A percentile compares a stretch with the other conserved stretches of the same genome.
Evolutionary conservation across 2,888 invertebrate genomes (phyloP).

Genomic region (Nomada fabriciana): DNA sequence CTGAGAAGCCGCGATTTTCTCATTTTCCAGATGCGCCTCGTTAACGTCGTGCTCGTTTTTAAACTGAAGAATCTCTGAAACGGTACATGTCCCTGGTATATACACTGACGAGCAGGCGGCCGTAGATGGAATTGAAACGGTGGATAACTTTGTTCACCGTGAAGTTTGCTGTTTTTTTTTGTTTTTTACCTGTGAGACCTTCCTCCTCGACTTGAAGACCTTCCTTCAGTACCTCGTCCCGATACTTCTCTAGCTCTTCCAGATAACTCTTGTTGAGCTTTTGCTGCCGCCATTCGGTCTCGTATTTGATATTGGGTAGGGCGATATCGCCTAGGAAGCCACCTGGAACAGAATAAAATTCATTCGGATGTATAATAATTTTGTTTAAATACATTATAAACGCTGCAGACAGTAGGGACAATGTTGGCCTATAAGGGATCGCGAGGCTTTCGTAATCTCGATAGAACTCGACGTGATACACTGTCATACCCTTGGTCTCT

Average conservation of each 20-base stretch:
- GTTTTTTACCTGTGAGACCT: slow-evolving; percentile 88
- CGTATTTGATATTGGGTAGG: slow-evolving; percentile 87
- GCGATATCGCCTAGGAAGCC: slow-evolving; percentile 94
- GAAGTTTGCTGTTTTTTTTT: neutral
- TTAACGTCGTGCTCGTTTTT: slow-evolving; percentile 74
- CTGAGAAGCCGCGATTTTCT: slow-evolving; percentile 63
- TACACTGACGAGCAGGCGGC: no score
- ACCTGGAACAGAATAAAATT: slow-evolving; percentile 87
- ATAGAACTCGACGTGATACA: no score
- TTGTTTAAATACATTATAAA: no score
- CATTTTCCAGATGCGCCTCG: slow-evolving; percentile 61
- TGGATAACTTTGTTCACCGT: neutral
- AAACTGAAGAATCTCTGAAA: slow-evolving; percentile 81
- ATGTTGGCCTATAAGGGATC: no score
- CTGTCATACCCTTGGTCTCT: no score
- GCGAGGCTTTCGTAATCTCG: no score
- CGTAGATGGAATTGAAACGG: neutral
- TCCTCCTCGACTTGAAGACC: slow-evolving; percentile 94
- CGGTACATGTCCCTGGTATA: slow-evolving; percentile 26
- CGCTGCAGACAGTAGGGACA: no score
- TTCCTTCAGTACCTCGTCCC: slow-evolving; percentile 92
- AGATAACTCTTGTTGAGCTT: slow-evolving; percentile 89
- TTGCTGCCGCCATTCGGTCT: slow-evolving; percentile 85
- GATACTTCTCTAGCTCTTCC: slow-evolving; percentile 92
- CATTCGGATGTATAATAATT: no score